Evolutionary conservation across 2,797 vertebrate genomes (phyloP).

Genomic region (Anguilla anguilla): DNA sequence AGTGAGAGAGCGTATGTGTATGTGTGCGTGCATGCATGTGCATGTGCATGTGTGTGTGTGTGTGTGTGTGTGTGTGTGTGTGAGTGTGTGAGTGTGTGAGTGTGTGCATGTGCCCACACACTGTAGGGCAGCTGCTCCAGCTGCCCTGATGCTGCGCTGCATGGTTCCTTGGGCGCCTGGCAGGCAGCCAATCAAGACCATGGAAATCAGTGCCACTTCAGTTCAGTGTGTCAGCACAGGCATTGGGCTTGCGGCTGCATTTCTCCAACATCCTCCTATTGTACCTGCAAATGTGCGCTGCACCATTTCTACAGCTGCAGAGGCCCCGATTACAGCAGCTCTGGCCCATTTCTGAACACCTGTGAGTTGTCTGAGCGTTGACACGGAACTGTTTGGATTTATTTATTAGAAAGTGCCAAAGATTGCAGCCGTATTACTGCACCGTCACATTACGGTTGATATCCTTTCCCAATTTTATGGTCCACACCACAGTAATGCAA

Average conservation of each 20-base stretch:
- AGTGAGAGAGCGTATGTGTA: conserved; percentile 23
- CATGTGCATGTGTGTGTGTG: conserved; percentile 29
- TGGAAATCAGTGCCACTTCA: conserved; percentile 71
- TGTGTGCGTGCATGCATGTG: conserved; percentile 14
- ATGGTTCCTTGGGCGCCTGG: conserved; percentile 70
- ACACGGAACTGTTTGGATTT: background rate
- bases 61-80: conserved; percentile 30
- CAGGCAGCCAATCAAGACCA: conserved; percentile 70
- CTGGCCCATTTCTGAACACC: background rate
- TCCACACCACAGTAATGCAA: background rate
- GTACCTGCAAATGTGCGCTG: background rate
- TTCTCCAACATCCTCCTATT: background rate
- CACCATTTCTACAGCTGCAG: background rate
- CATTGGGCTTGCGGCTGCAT: background rate
- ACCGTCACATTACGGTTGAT: background rate
- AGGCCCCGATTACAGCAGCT: background rate
- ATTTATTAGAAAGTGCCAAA: conserved; percentile 8
- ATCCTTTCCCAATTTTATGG: background rate
- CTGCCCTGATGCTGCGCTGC: conserved; percentile 66
- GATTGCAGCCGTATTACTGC: background rate
- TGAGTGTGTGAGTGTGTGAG: conserved; percentile 16
- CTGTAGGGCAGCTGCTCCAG: conserved; percentile 65
- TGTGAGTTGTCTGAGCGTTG: background rate
- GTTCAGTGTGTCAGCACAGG: conserved; percentile 74
- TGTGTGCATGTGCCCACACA: conserved; percentile 53